phyloP scores from a whole-genome alignment of 92 coral and sea anemone genomes.

The Porites evermanni region DNA sequence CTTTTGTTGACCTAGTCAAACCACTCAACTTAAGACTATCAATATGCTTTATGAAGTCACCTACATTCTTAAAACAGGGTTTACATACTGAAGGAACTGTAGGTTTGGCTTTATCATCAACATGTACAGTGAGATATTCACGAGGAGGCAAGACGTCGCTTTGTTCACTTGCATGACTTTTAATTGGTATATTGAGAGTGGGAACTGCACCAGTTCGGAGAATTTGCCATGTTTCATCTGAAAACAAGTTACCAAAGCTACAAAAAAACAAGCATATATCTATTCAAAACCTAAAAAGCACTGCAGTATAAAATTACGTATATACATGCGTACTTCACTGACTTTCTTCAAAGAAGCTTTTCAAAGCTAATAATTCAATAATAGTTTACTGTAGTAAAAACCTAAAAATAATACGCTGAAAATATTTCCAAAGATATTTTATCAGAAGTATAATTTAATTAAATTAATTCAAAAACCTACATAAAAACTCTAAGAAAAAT shows the following conservation, averaged over 20 bases:
- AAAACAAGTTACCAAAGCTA: neutral
- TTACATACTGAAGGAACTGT: slow-evolving; percentile 8
- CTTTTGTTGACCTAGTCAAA: slow-evolving; percentile 51
- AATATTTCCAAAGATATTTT: neutral
- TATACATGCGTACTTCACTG: no score
- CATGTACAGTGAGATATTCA: neutral
- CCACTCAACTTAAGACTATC: slow-evolving; percentile 48
- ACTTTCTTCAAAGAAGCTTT: no score
- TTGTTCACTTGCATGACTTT: slow-evolving; percentile 10
- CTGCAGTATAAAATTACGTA: neutral
- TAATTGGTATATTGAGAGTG: slow-evolving; percentile 19
- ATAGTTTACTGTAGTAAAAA: no score
- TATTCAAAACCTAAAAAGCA: neutral
- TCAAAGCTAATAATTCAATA: no score
- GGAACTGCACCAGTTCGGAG: slow-evolving; percentile 30
- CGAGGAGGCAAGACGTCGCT: neutral
- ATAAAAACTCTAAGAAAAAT: neutral
- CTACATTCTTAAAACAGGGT: neutral
- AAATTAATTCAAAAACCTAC: neutral
- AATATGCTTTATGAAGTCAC: slow-evolving; percentile 23
- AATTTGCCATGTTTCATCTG: slow-evolving; percentile 26
- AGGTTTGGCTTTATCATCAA: slow-evolving; percentile 12
- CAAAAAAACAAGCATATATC: no score
- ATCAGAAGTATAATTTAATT: neutral
- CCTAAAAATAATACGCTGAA: neutral